phyloP scores from a whole-genome alignment of 2,113 vertebrate genomes.

The Galemys pyrenaicus region DNA sequence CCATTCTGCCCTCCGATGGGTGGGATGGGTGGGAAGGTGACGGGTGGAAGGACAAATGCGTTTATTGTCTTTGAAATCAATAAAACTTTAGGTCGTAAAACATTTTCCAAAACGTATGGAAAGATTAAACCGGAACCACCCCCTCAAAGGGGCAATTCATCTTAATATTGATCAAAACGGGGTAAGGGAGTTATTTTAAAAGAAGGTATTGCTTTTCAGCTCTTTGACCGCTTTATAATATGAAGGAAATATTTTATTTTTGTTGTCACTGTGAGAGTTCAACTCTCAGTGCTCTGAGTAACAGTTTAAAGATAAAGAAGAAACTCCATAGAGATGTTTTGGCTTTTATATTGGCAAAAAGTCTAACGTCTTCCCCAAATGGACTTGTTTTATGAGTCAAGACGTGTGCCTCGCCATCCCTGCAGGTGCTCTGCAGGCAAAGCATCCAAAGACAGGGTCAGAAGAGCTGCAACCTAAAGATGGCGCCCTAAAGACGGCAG shows the following conservation, averaged over 20 bases:
- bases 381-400: conserved; percentile 8
- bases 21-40: background rate
- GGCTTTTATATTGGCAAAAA: background rate
- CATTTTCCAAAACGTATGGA: background rate
- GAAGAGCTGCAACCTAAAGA: background rate
- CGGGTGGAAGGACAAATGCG: background rate
- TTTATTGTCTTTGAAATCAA: background rate
- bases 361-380: background rate
- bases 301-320: background rate
- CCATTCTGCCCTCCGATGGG: background rate
- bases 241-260: conserved; percentile 38
- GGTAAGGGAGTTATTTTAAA: background rate
- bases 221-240: background rate
- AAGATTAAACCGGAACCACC: background rate
- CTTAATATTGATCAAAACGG: background rate
- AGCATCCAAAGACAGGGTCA: background rate
- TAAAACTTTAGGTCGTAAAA: background rate
- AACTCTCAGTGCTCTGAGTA: conserved; percentile 1
- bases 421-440: background rate
- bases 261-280: conserved; percentile 37
- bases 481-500: background rate
- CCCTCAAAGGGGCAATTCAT: background rate
- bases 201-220: background rate
- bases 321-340: background rate
- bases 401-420: background rate